phyloP scores from a whole-genome alignment of 2,797 vertebrate species.

The Neosilurus mollespiculum region DNA sequence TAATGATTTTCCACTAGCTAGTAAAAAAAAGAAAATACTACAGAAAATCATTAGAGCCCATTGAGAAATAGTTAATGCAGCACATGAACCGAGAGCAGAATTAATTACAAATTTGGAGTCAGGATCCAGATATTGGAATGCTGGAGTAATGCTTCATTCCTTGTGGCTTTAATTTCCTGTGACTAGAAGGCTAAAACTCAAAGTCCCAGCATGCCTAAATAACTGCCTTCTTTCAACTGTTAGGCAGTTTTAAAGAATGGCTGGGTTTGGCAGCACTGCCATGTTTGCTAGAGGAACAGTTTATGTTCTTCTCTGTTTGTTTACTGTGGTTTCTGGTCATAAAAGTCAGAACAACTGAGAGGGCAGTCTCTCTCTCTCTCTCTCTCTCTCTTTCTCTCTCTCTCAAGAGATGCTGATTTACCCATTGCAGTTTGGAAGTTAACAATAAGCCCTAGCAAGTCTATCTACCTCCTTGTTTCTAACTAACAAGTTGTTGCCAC shows the following conservation, averaged over 20 bases:
- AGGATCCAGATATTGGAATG: slow-evolving; percentile 10
- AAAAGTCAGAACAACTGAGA: slow-evolving; percentile 73
- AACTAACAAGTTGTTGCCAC: too few relatives aligned
- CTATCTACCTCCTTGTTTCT: too few relatives aligned
- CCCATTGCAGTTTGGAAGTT: not conserved
- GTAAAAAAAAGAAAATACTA: not conserved
- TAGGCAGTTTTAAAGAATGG: slow-evolving; percentile 48
- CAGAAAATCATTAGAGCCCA: not conserved
- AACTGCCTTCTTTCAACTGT: slow-evolving; percentile 29
- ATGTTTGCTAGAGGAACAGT: slow-evolving; percentile 65
- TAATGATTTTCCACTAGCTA: not conserved
- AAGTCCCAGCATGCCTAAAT: slow-evolving; percentile 46
- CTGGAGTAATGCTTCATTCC: slow-evolving; percentile 3
- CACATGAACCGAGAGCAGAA: not conserved
- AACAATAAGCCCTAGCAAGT: not conserved
- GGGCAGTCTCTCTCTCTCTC: slow-evolving; percentile 47
- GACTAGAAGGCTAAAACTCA: slow-evolving; percentile 25
- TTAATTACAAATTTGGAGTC: not conserved
- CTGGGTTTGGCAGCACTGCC: slow-evolving; percentile 59
- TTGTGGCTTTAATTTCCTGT: slow-evolving; percentile 41
- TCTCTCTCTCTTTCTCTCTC: not conserved
- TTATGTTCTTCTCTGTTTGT: slow-evolving; percentile 77
- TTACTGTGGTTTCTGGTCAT: slow-evolving; percentile 76
- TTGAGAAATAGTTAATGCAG: not conserved
- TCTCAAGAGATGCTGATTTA: not conserved